Evolutionary conservation across 2,797 vertebrate genomes (phyloP).

Genomic region (Sitta carolinensis): DNA sequence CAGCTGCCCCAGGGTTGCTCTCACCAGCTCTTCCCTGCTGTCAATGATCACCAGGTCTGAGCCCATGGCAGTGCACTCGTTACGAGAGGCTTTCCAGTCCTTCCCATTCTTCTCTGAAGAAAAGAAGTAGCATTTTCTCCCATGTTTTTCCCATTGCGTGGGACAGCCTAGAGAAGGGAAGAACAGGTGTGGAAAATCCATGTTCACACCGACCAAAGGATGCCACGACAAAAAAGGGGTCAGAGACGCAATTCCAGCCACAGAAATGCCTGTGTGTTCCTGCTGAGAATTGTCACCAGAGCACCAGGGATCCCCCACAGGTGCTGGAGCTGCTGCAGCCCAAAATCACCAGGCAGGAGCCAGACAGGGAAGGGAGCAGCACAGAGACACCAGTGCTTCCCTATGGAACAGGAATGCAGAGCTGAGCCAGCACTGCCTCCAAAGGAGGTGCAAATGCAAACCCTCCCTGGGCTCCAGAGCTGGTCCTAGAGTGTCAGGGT

Average conservation of each 20-base stretch:
- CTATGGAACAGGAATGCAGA: too few relatives aligned
- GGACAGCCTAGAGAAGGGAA: neutral
- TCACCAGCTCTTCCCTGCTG: neutral
- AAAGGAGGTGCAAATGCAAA: too few relatives aligned
- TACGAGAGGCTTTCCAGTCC: neutral
- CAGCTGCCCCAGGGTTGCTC: neutral
- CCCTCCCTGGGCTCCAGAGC: neutral
- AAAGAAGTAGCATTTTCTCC: conserved; percentile 8
- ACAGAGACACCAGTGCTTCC: too few relatives aligned
- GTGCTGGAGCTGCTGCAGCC: neutral
- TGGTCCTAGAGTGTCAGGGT: neutral
- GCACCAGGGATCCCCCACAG: neutral
- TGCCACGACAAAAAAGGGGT: neutral
- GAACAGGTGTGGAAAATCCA: neutral
- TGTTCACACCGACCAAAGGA: neutral
- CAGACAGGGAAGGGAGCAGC: neutral
- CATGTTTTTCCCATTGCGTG: rapidly evolving
- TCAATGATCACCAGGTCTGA: conserved; percentile 33
- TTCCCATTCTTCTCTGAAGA: rapidly evolving
- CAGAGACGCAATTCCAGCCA: neutral
- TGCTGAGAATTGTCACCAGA: neutral
- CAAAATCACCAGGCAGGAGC: neutral
- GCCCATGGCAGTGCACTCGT: neutral
- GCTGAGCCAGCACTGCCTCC: too few relatives aligned
- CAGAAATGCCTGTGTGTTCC: neutral